Conservation (phyloP, 2,888 invertebrate genomes). For the Trachelus stipa region DNA sequence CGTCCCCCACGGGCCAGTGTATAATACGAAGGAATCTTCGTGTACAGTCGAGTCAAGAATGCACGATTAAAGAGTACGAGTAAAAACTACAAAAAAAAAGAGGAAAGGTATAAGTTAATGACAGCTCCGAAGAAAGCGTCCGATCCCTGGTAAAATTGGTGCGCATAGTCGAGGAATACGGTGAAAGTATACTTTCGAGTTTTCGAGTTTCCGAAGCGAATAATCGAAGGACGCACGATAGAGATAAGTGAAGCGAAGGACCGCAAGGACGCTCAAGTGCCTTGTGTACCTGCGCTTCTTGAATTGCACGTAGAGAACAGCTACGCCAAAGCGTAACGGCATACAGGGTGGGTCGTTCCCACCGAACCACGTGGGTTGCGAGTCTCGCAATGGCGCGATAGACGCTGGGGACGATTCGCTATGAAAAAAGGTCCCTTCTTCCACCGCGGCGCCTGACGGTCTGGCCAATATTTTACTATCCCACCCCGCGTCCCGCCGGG, state of each 20-base stretch:
- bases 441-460: slow-evolving; percentile 55
- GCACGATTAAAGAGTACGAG: too few relatives aligned
- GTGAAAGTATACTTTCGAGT: too few relatives aligned
- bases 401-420: neutral
- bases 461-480: slow-evolving; percentile 63
- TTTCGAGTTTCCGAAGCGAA: too few relatives aligned
- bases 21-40: too few relatives aligned
- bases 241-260: neutral
- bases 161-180: too few relatives aligned
- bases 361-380: neutral
- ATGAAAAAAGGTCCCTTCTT: slow-evolving; percentile 35
- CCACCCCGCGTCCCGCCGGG: slow-evolving; percentile 26
- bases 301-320: neutral
- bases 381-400: neutral
- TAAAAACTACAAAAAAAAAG: too few relatives aligned
- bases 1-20: too few relatives aligned
- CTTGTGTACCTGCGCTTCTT: neutral
- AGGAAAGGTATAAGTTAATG: too few relatives aligned
- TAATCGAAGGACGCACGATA: too few relatives aligned
- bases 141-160: too few relatives aligned
- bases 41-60: too few relatives aligned
- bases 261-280: neutral
- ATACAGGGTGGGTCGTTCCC: neutral
- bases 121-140: too few relatives aligned
- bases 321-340: neutral